These are phyloP conservation scores for Itoplectis maculator DNA, from an alignment of 2,888 invertebrate genomes.

Conservation along the genomic window DNA sequence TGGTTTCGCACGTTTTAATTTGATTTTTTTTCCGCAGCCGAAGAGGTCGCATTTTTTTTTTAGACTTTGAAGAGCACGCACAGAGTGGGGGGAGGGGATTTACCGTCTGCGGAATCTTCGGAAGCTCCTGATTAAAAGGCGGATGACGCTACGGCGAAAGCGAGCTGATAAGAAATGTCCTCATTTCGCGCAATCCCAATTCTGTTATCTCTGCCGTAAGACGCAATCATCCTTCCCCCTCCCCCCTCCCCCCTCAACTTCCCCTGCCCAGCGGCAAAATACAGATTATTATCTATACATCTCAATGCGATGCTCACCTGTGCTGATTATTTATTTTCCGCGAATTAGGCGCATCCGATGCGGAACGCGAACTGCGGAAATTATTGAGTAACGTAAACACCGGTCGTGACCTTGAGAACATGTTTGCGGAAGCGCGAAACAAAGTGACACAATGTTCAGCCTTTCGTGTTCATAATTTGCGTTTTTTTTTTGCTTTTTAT, in stretches of 20 bases:
- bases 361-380: conserved; percentile 21
- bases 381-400: conserved; percentile 32
- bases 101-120: too few relatives aligned
- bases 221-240: neutral
- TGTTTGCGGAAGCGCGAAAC: conserved; percentile 31
- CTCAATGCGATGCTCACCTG: neutral
- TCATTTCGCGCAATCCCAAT: conserved; percentile 6
- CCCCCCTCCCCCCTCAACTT: too few relatives aligned
- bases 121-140: neutral
- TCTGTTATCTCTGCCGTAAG: conserved; percentile 31
- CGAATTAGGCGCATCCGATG: neutral
- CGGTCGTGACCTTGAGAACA: neutral
- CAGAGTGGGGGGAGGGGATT: too few relatives aligned
- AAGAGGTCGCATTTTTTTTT: too few relatives aligned
- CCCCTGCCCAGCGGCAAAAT: neutral
- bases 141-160: neutral
- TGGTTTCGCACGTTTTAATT: neutral
- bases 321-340: neutral
- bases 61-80: too few relatives aligned
- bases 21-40: too few relatives aligned
- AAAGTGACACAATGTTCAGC: neutral
- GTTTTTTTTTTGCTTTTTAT: conserved; percentile 16
- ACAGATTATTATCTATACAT: neutral
- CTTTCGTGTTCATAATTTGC: conserved; percentile 12
- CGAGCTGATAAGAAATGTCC: conserved; percentile 14